phyloP scores from a whole-genome alignment of 2,888 invertebrate species.

The Campoplex nolae region DNA sequence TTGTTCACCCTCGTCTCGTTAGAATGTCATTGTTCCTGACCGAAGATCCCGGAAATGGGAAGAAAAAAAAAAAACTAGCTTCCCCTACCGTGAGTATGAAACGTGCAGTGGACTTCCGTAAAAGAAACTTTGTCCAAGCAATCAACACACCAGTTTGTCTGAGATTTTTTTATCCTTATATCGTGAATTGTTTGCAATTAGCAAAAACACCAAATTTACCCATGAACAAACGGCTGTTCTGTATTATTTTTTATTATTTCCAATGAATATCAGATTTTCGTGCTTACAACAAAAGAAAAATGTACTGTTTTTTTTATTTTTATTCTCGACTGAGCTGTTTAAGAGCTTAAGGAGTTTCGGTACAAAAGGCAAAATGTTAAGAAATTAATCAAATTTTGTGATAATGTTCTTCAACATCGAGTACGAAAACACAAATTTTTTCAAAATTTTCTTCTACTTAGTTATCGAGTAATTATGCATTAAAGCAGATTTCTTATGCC shows the following conservation, averaged over 20 bases:
- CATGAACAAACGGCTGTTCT: not conserved
- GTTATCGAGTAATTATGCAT: no score
- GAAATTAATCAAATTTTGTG: no score
- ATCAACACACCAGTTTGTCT: not conserved
- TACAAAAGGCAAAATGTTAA: no score
- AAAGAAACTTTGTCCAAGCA: conserved; percentile 1
- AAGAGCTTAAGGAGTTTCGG: no score
- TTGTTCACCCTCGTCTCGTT: not conserved
- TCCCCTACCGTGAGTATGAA: not conserved
- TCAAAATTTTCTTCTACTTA: no score
- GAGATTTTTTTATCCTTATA: not conserved
- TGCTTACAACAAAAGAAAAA: not conserved
- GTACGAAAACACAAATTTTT: no score
- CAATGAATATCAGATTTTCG: not conserved
- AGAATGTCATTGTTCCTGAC: not conserved
- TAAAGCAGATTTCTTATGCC: no score
- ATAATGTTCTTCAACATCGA: no score
- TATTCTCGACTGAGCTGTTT: not conserved
- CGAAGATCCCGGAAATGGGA: not conserved
- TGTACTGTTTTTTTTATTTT: not conserved
- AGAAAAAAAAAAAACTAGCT: not conserved
- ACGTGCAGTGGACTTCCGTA: not conserved
- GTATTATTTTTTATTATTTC: not conserved
- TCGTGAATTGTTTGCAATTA: not conserved
- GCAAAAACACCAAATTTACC: not conserved